Base-by-base conservation (phyloP, 1,140 invertebrate genomes). In the Sipha flava region DNA sequence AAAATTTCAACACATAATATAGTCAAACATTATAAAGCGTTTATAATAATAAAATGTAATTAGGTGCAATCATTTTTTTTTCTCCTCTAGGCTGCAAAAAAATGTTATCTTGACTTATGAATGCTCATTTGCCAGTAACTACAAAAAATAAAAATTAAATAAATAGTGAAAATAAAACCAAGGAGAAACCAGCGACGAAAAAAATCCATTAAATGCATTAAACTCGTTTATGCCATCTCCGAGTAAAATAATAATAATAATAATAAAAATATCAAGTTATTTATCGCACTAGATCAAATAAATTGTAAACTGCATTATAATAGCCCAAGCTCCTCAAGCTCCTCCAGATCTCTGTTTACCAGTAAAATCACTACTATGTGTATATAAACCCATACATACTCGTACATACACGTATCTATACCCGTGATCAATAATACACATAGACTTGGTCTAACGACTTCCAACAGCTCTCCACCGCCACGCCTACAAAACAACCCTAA, bases 291-390 rank as follows among this genome's bases (percentile, higher is more conserved):
- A 29, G n/a, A 77, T 54, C 73, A 59, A 40, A 77, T 59, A 54
- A 75, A 75, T 75, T 52, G 14, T 54, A 52, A 75, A 75, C 29
- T 52, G 31, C 47, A 23, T 75, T 75, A 75, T 75, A 37, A 75
- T 75, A 75, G 29, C 47, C 29, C 2, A n/a, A 16, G 5, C 43
- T 29, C 2, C 1, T n/a, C 70, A 5, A 21, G 29, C 31, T 18
- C 2, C 1, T n/a, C 70, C 4, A 21, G 29, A n/a, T 18, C 64
- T 43, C 21, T 68, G 62, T 68, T 68, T 68, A 2, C 14, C 64
- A 45, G 37, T 68, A 45, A 68, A 68, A 68, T 68, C 43, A 70
- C 40, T 45, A 31, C 18, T 47, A n/a, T 29, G 29, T 40, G 37
- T 40, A 6, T 40, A 40, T 40, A 40, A 4, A 10, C 10, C 10